Conservation (phyloP, 1,140 invertebrate genomes). For the Sarcophaga bullata region DNA sequence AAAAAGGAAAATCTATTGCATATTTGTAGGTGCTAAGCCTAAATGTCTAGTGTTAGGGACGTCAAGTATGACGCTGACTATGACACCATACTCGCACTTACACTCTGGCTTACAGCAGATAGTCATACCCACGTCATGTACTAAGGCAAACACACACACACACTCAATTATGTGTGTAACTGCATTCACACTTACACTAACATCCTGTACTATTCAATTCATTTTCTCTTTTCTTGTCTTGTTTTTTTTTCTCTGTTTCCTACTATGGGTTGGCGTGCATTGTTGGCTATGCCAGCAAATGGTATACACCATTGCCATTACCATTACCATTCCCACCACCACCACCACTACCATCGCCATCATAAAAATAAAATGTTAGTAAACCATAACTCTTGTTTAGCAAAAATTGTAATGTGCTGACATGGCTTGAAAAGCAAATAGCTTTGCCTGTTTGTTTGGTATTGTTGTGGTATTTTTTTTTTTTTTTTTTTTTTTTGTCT, state of each 20-base stretch:
- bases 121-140: conserved; percentile 23
- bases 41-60: conserved; percentile 9
- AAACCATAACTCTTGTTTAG: conserved; percentile 40
- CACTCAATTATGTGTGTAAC: background rate
- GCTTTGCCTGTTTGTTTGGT: conserved; percentile 15
- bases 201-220: conserved; percentile 14
- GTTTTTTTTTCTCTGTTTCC: background rate
- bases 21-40: conserved; percentile 23
- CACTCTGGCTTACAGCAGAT: background rate
- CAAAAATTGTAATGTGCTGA: conserved; percentile 40
- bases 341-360: background rate
- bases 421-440: conserved; percentile 39
- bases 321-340: background rate
- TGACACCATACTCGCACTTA: background rate
- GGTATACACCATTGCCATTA: background rate
- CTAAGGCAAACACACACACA: background rate
- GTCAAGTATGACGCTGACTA: conserved; percentile 12
- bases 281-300: too few relatives aligned
- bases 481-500: too few relatives aligned
- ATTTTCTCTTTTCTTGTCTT: conserved; percentile 3
- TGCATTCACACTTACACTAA: background rate
- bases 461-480: background rate
- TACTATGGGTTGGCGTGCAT: too few relatives aligned
- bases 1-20: conserved; percentile 10
- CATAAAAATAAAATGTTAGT: conserved; percentile 37